phyloP scores from a whole-genome alignment of 2,113 vertebrate species.

The Machaerirhynchus nigripectus region DNA sequence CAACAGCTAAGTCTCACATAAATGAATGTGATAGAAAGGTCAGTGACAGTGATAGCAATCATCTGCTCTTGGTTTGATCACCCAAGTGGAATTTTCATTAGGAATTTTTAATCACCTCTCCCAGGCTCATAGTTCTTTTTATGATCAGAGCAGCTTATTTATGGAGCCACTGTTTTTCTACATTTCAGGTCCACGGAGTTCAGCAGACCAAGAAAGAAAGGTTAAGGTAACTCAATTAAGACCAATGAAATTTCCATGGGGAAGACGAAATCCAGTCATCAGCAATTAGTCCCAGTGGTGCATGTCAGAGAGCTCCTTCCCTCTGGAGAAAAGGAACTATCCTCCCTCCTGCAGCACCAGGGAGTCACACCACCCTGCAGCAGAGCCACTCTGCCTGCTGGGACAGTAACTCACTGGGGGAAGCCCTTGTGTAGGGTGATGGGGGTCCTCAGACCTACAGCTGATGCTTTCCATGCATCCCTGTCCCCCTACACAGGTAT shows the following conservation, averaged over 20 bases:
- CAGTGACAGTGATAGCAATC: neutral
- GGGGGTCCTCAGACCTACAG: neutral
- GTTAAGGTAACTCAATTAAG: neutral
- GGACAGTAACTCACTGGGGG: fast-evolving
- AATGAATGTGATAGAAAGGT: neutral
- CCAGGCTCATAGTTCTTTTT: neutral
- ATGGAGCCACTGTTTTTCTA: neutral
- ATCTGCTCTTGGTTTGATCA: neutral
- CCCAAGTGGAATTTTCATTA: neutral
- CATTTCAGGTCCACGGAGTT: neutral
- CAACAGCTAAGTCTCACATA: neutral
- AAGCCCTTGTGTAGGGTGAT: neutral
- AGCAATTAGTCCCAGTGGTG: neutral
- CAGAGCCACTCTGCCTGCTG: neutral
- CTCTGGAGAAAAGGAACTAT: neutral
- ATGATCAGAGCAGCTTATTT: neutral
- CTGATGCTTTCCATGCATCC: neutral
- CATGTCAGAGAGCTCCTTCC: neutral
- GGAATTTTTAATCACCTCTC: neutral
- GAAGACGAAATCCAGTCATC: neutral
- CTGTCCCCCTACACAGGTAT: no score
- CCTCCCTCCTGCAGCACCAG: neutral
- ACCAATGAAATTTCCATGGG: neutral
- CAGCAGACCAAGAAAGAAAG: neutral
- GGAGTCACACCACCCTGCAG: fast-evolving